These are phyloP conservation scores for Chouioia cunea DNA, from an alignment of 2,888 invertebrate genomes.

Conservation along the genomic window DNA sequence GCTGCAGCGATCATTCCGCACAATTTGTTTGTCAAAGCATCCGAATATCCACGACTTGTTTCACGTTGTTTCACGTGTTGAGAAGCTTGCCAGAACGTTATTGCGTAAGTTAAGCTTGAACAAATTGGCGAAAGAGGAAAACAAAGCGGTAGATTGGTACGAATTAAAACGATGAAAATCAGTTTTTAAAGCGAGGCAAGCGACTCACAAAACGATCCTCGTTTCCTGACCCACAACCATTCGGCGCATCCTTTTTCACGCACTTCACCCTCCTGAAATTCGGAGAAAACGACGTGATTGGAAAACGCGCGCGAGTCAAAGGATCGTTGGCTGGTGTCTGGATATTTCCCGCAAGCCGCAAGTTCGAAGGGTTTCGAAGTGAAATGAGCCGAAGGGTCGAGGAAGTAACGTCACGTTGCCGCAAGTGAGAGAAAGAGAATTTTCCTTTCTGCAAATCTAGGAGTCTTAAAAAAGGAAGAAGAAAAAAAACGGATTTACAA, in stretches of 20 bases:
- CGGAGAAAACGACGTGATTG: conserved; percentile 61
- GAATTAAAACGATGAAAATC: conserved; percentile 37
- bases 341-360: conserved; percentile 49
- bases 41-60: conserved; percentile 59
- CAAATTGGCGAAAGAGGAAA: no score
- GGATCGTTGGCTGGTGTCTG: conserved; percentile 60
- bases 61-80: conserved; percentile 63
- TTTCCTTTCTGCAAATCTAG: conserved; percentile 47
- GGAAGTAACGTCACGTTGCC: conserved; percentile 40
- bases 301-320: conserved; percentile 63
- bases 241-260: conserved; percentile 28
- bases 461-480: conserved; percentile 56
- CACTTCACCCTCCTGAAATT: conserved; percentile 4
- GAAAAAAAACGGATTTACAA: conserved; percentile 66
- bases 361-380: conserved; percentile 36
- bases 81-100: no score
- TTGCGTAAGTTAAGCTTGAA: no score
- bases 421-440: conserved; percentile 43
- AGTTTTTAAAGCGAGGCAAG: conserved; percentile 32
- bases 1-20: conserved; percentile 59
- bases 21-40: conserved; percentile 58
- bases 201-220: conserved; percentile 39
- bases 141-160: no score
- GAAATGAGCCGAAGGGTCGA: conserved; percentile 49
- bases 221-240: conserved; percentile 29